Evolutionary conservation across 2,888 invertebrate genomes (phyloP), one percentile per base, ranked within the genome.

Genomic region (Ischnus inquisitorius): DNA sequence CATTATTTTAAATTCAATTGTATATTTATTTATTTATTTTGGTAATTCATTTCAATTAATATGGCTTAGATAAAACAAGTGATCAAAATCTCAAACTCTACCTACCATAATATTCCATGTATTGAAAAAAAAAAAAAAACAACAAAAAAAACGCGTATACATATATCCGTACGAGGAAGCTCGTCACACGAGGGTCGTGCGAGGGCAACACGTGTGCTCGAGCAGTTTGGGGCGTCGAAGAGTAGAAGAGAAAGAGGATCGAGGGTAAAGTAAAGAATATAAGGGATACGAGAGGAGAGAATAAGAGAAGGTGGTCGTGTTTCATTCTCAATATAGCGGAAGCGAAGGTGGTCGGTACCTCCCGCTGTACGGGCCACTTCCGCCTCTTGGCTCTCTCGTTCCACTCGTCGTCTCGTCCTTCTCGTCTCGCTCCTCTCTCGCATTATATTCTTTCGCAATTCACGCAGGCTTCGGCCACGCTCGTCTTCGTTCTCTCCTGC

Each of bases 341-440:
- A 93, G 93, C 92, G 92, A 93, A 88, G 90, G 93, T 92, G 93
- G 92, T 93, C 92, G 92, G 91, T 90, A 91, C 92, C 92, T 91
- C 91, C 92, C 91, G 91, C 90, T 87, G 88, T 89, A 88, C 90
- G 90, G 90, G 89, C 92, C 91, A 90, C 92, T 93, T 93, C 93
- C 93, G 92, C 90, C 90, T 89, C 90, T 88, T 87, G 51, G 65
- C 48, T 57, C 65, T 57, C 77, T 85, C 74, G 79, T 41, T 46
- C 75, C 81, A 75, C 81, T 76, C 79, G 81, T 80, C 12, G 19
- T 65, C 54, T 25, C 51, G 43, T 81, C 64, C 28, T 69, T 78
- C 72, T n/a, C 48, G 54, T 76, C 67, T 57, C 72, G 39, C 71
- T 65, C 48, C 43, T 43, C 72, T 41, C 60, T 22, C 16, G 34